Evolutionary conservation across 1,140 invertebrate genomes (phyloP).

Genomic region (Galendromus occidentalis): DNA sequence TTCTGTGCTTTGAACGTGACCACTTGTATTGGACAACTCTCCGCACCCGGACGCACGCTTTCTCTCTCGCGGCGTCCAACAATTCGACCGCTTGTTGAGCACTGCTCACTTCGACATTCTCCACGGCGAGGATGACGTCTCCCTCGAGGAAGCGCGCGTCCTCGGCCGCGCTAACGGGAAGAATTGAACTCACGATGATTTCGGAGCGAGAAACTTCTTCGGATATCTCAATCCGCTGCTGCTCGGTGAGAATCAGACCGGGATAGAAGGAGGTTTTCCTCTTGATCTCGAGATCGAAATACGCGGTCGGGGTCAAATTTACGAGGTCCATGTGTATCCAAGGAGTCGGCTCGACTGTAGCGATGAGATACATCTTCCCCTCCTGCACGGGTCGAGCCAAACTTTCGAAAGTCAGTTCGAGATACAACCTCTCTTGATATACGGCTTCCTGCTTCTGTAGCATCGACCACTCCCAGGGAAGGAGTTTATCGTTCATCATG

Average conservation of each 20-base stretch:
- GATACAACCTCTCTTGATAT: neutral
- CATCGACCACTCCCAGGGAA: neutral
- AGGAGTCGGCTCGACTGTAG: neutral
- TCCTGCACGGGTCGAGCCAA: neutral
- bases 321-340: conserved; percentile 8
- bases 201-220: neutral
- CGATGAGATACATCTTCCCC: neutral
- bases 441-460: neutral
- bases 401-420: neutral
- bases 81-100: neutral
- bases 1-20: neutral
- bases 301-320: neutral
- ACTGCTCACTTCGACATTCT: neutral
- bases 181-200: neutral
- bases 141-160: neutral
- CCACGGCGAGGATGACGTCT: neutral
- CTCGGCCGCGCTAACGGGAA: neutral
- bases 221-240: neutral
- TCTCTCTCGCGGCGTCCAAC: neutral
- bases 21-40: neutral
- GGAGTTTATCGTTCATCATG: neutral
- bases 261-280: neutral
- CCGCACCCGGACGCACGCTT: neutral
- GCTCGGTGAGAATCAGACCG: neutral
- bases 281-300: neutral